phyloP scores from a whole-genome alignment of 2,113 vertebrate genomes.

The Rhagologus leucostigma region DNA sequence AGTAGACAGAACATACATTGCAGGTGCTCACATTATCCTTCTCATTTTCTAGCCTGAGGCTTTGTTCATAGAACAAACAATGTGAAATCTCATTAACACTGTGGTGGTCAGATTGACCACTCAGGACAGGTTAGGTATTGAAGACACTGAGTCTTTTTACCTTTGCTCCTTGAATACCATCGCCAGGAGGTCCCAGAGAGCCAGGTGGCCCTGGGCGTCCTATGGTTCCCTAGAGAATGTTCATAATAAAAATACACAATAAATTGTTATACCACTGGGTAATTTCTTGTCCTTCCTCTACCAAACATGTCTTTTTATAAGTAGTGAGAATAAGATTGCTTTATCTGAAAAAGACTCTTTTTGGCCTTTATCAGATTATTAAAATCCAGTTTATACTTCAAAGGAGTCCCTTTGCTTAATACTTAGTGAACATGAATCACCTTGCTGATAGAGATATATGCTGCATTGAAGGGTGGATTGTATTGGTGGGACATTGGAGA shows the following conservation, averaged over 20 bases:
- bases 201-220: constrained; percentile 81
- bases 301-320: neutral
- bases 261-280: neutral
- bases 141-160: constrained; percentile 61
- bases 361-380: neutral
- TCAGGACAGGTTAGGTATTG: neutral
- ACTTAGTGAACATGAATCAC: neutral
- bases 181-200: constrained; percentile 79
- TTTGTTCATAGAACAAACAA: neutral
- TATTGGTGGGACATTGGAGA: neutral
- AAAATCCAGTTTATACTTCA: neutral
- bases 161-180: constrained; percentile 87
- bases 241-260: neutral
- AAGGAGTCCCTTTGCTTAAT: neutral
- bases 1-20: neutral
- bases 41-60: neutral
- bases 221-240: constrained; percentile 72
- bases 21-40: neutral
- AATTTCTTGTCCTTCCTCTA: neutral
- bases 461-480: neutral
- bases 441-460: neutral
- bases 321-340: neutral
- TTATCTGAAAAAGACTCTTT: neutral
- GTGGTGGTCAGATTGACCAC: neutral
- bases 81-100: neutral